Conservation (phyloP, 2,113 vertebrate genomes). For the Butorides virescens region DNA sequence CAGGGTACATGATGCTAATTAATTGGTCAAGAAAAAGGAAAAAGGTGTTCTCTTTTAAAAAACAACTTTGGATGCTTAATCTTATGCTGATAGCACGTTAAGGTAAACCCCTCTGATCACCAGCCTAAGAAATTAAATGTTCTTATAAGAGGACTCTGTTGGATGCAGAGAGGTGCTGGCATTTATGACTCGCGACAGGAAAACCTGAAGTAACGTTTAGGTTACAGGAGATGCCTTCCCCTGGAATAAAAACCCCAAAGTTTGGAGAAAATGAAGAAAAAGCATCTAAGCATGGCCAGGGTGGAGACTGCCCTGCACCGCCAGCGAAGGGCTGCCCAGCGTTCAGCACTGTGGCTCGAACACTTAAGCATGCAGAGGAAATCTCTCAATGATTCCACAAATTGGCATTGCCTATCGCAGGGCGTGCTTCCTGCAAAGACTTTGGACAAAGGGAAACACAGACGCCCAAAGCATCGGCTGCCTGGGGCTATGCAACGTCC, state of each 20-base stretch:
- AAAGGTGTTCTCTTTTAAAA: neutral
- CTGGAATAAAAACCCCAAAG: neutral
- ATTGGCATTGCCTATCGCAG: accelerated
- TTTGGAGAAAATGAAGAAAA: neutral
- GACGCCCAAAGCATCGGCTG: neutral
- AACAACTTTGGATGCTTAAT: neutral
- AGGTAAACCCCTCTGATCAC: neutral
- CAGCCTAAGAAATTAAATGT: neutral
- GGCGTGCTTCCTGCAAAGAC: neutral
- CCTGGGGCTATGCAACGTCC: neutral
- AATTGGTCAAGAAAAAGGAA: neutral
- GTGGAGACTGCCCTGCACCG: too few relatives aligned
- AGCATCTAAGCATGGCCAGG: accelerated
- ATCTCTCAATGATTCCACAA: neutral
- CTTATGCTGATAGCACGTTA: neutral
- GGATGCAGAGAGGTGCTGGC: neutral
- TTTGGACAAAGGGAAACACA: neutral
- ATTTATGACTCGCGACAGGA: neutral
- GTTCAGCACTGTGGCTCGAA: accelerated
- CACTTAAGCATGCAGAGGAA: neutral
- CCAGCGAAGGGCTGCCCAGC: neutral
- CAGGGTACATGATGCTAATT: neutral
- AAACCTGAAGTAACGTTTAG: neutral
- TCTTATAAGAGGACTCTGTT: neutral
- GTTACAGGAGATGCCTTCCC: neutral